Percentiles rank a stretch among this genome's conserved stretches.
Evolutionary conservation across 2,113 vertebrate genomes (phyloP).

Genomic region (Chionodraco myersi): DNA sequence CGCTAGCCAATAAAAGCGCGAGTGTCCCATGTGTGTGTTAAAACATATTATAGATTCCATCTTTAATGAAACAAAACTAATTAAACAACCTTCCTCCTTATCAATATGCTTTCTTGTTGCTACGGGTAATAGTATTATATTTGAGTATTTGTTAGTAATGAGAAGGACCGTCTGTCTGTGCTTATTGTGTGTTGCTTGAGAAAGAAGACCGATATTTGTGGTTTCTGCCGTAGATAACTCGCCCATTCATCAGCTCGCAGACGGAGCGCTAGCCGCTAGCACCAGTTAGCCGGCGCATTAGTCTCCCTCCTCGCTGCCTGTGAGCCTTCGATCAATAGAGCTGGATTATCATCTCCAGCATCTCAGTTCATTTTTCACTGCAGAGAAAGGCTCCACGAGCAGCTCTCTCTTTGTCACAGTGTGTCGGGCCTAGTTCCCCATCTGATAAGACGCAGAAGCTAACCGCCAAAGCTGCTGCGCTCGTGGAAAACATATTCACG

Average conservation of each 20-base stretch:
- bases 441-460: conserved; percentile 56
- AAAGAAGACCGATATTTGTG: background rate
- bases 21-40: background rate
- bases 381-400: conserved; percentile 51
- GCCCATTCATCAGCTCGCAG: conserved; percentile 15
- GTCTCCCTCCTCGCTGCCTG: conserved; percentile 34
- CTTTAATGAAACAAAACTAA: background rate
- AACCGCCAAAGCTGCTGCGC: conserved; percentile 47
- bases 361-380: conserved; percentile 65
- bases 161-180: no score
- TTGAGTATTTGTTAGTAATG: no score
- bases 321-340: conserved; percentile 60
- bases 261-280: conserved; percentile 52
- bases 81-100: no score
- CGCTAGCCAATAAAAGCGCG: no score
- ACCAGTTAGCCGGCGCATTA: conserved; percentile 51
- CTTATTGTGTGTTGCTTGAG: background rate
- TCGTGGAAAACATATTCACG: background rate
- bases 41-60: background rate
- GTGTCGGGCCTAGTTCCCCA: conserved; percentile 36
- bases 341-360: conserved; percentile 65
- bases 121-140: background rate
- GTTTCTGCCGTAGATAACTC: background rate
- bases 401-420: conserved; percentile 62
- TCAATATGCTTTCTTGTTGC: background rate